These are phyloP conservation scores for Oxygymnocypris stewartii DNA, from an alignment of 2,113 vertebrate species.

Conservation along the genomic window DNA sequence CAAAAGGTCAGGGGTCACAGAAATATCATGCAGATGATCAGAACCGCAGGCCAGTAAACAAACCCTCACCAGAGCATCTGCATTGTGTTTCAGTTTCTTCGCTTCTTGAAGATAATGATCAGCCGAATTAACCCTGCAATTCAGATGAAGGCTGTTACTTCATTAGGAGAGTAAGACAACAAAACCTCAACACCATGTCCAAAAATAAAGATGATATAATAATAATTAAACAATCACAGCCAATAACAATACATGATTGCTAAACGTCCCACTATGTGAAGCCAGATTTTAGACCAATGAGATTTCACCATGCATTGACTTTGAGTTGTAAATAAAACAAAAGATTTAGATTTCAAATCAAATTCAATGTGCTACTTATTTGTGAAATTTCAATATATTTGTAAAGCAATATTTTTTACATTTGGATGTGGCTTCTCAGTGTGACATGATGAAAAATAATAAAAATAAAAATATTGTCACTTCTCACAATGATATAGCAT, in stretches of 20 bases:
- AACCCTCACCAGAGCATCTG: constrained; percentile 91
- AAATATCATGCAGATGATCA: constrained; percentile 15
- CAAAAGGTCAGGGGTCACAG: constrained; percentile 20
- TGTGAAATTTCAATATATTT: no score
- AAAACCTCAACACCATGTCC: neutral
- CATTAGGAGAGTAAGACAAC: neutral
- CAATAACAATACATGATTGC: neutral
- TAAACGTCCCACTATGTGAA: neutral
- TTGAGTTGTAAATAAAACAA: no score
- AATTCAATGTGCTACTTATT: no score
- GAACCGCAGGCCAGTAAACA: neutral
- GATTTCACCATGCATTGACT: neutral
- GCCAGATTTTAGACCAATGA: neutral
- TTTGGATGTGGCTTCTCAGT: no score
- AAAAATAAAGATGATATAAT: neutral
- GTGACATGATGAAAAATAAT: no score
- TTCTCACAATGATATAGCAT: neutral
- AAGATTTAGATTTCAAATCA: no score
- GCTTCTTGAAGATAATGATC: constrained; percentile 98
- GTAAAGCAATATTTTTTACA: no score
- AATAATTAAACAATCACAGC: neutral
- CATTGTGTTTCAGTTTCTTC: constrained; percentile 97
- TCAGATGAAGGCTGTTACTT: constrained; percentile 54
- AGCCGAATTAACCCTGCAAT: constrained; percentile 87
- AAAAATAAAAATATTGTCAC: no score